Conservation (phyloP, 2,113 vertebrate species). For the Axis porcinus region DNA sequence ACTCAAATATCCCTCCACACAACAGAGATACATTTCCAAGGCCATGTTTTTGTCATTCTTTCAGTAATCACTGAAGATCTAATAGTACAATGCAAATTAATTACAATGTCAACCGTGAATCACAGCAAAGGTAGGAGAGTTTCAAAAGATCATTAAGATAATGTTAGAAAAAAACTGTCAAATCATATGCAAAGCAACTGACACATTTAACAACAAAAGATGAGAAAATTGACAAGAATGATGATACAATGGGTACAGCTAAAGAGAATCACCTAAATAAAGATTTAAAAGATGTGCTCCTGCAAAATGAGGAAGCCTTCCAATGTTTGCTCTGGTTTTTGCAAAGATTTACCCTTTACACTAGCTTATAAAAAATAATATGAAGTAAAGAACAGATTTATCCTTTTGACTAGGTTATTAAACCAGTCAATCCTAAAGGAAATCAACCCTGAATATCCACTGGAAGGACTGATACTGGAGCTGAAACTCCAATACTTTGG, state of each 20-base stretch:
- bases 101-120: not conserved
- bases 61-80: not conserved
- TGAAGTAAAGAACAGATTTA: not conserved
- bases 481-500: not conserved
- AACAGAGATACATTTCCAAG: not conserved
- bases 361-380: not conserved
- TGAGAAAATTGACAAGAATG: not conserved
- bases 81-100: not conserved
- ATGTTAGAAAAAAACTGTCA: not conserved
- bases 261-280: not conserved
- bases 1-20: not conserved
- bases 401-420: not conserved
- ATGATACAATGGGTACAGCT: not conserved
- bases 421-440: not conserved
- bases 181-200: not conserved
- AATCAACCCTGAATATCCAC: not conserved
- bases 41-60: not conserved
- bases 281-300: not conserved
- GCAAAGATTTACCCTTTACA: conserved; percentile 9
- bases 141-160: not conserved
- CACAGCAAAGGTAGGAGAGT: not conserved
- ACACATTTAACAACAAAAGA: not conserved
- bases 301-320: not conserved
- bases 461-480: not conserved
- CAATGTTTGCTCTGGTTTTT: not conserved